phyloP scores from a whole-genome alignment of 2,797 vertebrate species.

The Oryzias dopingdopingensis region DNA sequence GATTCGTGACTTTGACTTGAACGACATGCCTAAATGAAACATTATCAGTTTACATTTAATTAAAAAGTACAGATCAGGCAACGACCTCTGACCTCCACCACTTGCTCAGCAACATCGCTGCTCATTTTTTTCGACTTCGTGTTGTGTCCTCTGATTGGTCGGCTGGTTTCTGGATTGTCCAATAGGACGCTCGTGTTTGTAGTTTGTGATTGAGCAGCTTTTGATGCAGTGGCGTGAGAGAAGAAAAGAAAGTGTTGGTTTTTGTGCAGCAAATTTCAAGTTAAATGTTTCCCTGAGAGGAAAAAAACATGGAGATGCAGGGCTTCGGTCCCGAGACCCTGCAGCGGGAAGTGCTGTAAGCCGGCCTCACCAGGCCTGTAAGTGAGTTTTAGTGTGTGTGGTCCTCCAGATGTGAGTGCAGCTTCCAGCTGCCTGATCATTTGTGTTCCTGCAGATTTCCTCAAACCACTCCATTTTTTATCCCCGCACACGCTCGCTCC shows the following conservation, averaged over 20 bases:
- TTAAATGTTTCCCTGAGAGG: background rate
- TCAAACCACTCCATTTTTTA: constrained; percentile 1
- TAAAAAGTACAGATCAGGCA: background rate
- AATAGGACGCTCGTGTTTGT: constrained; percentile 18
- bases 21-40: no score
- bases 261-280: constrained; percentile 3
- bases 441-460: constrained; percentile 6
- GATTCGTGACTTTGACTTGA: no score
- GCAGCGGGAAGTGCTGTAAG: background rate
- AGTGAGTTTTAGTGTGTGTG: constrained; percentile 11
- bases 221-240: constrained; percentile 12
- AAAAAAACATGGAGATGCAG: background rate
- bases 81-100: constrained; percentile 28
- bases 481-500: background rate
- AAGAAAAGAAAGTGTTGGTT: background rate
- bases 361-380: constrained; percentile 1
- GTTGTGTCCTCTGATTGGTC: constrained; percentile 33
- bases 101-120: background rate
- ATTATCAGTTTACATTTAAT: no score
- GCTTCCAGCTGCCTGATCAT: constrained; percentile 13
- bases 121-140: background rate
- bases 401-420: constrained; percentile 19
- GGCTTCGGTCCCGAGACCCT: background rate
- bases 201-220: constrained; percentile 2
- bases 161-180: constrained; percentile 14